These are phyloP conservation scores for Physocephala rufipes DNA, from an alignment of 2,888 invertebrate species.

Conservation along the genomic window DNA sequence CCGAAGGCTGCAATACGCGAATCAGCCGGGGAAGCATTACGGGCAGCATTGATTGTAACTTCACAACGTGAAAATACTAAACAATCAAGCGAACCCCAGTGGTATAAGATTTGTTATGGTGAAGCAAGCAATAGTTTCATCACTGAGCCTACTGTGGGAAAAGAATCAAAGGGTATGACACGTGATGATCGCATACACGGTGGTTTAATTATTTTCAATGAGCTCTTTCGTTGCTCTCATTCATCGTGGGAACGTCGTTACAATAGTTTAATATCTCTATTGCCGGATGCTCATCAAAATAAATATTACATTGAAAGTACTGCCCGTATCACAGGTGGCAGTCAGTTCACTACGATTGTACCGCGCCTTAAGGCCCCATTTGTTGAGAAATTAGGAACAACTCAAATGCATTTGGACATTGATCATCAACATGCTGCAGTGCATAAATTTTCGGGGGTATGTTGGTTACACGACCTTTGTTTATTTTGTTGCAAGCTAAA, in stretches of 20 bases:
- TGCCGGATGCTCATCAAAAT: constrained; percentile 60
- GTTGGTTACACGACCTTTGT: background rate
- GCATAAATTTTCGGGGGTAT: constrained; percentile 55
- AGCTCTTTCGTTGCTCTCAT: constrained; percentile 90
- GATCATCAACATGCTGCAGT: constrained; percentile 55
- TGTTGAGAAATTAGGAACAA: constrained; percentile 60
- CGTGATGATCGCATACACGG: constrained; percentile 94
- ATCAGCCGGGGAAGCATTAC: constrained; percentile 91
- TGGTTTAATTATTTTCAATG: constrained; percentile 90
- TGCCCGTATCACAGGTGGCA: constrained; percentile 42
- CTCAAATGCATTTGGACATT: constrained; percentile 55
- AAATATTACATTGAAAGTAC: constrained; percentile 51
- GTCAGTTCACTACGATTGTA: constrained; percentile 57
- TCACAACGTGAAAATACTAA: constrained; percentile 96
- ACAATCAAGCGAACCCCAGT: constrained; percentile 86
- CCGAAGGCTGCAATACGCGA: constrained; percentile 91
- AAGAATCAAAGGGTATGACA: constrained; percentile 78
- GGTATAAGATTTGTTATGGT: constrained; percentile 94
- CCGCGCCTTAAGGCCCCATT: constrained; percentile 67
- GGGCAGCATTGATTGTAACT: constrained; percentile 93
- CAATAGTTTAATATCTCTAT: constrained; percentile 74
- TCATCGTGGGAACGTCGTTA: constrained; percentile 86
- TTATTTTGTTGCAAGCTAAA: background rate
- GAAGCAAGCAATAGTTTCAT: constrained; percentile 82
- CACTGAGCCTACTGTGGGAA: constrained; percentile 70